These are phyloP conservation scores for Ophraella communa DNA, from an alignment of 2,888 invertebrate species.

Conservation along the genomic window DNA sequence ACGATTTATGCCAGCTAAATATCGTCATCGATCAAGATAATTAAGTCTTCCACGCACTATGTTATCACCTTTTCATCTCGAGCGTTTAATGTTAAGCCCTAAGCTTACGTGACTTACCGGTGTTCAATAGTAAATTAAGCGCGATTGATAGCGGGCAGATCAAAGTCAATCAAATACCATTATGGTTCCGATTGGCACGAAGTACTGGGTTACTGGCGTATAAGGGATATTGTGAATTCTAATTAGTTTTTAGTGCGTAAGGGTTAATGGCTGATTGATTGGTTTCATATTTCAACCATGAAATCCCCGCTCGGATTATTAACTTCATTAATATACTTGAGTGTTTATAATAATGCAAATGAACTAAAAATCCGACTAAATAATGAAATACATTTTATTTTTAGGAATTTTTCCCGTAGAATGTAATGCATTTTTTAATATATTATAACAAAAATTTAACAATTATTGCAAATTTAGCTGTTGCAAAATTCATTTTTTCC, in stretches of 20 bases:
- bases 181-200: slow-evolving; percentile 36
- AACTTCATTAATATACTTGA: no score
- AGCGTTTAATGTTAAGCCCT: slow-evolving; percentile 6
- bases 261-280: no score
- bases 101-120: slow-evolving; percentile 32
- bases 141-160: slow-evolving; percentile 54
- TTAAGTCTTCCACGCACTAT: slow-evolving; percentile 42
- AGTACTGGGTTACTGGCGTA: neutral
- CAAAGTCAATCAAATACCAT: slow-evolving; percentile 55
- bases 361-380: no score
- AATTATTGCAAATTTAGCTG: no score
- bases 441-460: no score
- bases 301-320: no score
- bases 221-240: neutral
- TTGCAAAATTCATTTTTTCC: no score
- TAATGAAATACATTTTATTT: no score
- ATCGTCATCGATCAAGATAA: slow-evolving; percentile 30
- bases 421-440: no score
- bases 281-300: no score
- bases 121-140: slow-evolving; percentile 53
- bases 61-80: slow-evolving; percentile 28
- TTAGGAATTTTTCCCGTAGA: no score
- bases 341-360: no score
- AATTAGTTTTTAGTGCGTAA: neutral
- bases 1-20: neutral